Base-by-base conservation (phyloP, 2,113 vertebrate species). In the Ochotona curzoniae region DNA sequence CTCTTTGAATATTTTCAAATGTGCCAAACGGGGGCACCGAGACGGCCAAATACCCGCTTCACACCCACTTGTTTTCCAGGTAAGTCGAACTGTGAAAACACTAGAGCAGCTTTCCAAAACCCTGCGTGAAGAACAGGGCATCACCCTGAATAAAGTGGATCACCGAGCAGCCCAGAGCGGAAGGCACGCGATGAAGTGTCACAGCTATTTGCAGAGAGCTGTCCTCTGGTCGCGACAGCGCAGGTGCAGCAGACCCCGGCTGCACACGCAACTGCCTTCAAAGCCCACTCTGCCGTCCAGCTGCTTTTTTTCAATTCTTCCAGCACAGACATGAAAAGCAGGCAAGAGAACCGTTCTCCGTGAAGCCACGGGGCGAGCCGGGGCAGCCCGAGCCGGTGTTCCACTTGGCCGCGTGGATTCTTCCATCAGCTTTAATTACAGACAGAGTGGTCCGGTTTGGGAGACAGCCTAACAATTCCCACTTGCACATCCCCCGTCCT, bases 1-100 rank as follows among this genome's bases (percentile, higher is more conserved):
- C 9, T 74, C 26, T 93, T 93, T 75, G 87, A 93, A 63, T 57
- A 76, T 64, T 91, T 94, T 87, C 89, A 86, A 94, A 75, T 87
- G 78, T 84, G 69, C 63, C 13, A 87, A 89, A 93, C 32, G 15
- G 23, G 23, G 15, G 57, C 71, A 93, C 21, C 91, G 1, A 60
- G 1, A 78, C 3, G 6, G 75, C 25, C n/a, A 88, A 87, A 74
- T 32, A 83, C n/a, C 60, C 57, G 11, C 86, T 67, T 83, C 49
- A 44, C 30, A 91, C 23, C 69, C n/a, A 44, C 32, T n/a, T 89
- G 82, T 74, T 81, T 3, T 69, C 66, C 89, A 6, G 32, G 28
- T 83, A 87, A 86, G 54, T 78, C 57, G 84, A 82, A 64, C 0
- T 80, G 44, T 66, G 26, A 90, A 20, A 47, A 84, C 13, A 30